A percentile compares a stretch with the other conserved stretches of the same genome.
phyloP scores from a whole-genome alignment of 2,113 vertebrate genomes.

The Hylia prasina region DNA sequence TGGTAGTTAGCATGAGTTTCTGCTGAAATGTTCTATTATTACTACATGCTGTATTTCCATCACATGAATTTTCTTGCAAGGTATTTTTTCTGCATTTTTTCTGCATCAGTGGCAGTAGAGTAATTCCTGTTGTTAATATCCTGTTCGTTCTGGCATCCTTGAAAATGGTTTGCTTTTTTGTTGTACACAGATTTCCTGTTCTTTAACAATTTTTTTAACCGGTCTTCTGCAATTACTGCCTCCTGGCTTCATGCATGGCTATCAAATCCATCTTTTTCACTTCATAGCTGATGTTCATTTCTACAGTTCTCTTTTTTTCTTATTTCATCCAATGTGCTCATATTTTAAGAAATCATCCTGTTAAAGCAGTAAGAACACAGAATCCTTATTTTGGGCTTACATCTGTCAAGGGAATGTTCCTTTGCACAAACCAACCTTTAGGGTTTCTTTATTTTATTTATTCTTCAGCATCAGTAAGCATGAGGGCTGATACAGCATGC shows the following conservation, averaged over 20 bases:
- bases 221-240: background rate
- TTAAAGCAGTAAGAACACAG: conserved; percentile 3
- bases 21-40: background rate
- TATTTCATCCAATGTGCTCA: background rate
- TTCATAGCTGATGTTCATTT: background rate
- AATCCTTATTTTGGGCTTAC: conserved; percentile 12
- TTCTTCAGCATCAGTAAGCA: conserved; percentile 4
- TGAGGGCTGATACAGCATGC: background rate
- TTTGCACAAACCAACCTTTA: conserved; percentile 28
- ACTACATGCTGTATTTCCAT: background rate
- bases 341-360: conserved; percentile 24
- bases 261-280: conserved; percentile 5
- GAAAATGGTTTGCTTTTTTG: background rate
- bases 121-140: conserved; percentile 23
- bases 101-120: background rate
- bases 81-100: background rate
- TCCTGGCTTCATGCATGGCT: background rate
- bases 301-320: background rate
- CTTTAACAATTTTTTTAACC: background rate
- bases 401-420: conserved; percentile 38
- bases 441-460: conserved; percentile 32
- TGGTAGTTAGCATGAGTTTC: background rate
- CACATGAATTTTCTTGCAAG: background rate
- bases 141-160: background rate
- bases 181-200: background rate